Evolutionary conservation across 2,888 invertebrate genomes (phyloP).

Genomic region (Notodromas monacha): DNA sequence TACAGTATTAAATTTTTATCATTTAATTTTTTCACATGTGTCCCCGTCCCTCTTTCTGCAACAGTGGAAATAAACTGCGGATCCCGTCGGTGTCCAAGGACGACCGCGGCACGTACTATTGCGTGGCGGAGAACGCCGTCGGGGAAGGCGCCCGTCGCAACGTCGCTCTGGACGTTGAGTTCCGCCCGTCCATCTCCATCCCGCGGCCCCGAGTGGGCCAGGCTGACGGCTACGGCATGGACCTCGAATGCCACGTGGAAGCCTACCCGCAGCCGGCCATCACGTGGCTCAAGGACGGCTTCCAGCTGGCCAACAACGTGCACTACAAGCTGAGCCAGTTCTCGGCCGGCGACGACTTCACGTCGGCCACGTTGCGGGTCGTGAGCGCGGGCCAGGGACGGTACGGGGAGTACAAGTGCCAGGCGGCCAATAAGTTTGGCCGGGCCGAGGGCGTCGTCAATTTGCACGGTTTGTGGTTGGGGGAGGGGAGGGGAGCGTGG

Average conservation of each 20-base stretch:
- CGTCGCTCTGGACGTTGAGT: conserved; percentile 55
- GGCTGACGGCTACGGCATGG: conserved; percentile 73
- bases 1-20: no score
- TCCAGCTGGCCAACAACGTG: conserved; percentile 51
- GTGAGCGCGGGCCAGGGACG: conserved; percentile 68
- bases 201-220: conserved; percentile 49
- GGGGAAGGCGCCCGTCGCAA: conserved; percentile 41
- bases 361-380: conserved; percentile 54
- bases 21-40: no score
- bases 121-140: conserved; percentile 57
- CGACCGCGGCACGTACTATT: conserved; percentile 70
- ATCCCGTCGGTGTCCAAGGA: conserved; percentile 46
- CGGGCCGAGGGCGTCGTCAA: conserved; percentile 42
- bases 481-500: no score
- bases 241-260: conserved; percentile 69
- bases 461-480: conserved; percentile 36
- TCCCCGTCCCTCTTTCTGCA: no score
- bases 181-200: conserved; percentile 51
- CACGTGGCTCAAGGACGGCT: conserved; percentile 49
- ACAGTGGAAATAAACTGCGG: no score
- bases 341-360: conserved; percentile 64
- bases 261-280: conserved; percentile 80
- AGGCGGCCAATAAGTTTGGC: conserved; percentile 59
- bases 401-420: conserved; percentile 34
- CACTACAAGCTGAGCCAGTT: conserved; percentile 68